A percentile compares a stretch with the other conserved stretches of the same genome.
Conservation (phyloP, 2,113 vertebrate species). For the Mastomys natalensis region DNA sequence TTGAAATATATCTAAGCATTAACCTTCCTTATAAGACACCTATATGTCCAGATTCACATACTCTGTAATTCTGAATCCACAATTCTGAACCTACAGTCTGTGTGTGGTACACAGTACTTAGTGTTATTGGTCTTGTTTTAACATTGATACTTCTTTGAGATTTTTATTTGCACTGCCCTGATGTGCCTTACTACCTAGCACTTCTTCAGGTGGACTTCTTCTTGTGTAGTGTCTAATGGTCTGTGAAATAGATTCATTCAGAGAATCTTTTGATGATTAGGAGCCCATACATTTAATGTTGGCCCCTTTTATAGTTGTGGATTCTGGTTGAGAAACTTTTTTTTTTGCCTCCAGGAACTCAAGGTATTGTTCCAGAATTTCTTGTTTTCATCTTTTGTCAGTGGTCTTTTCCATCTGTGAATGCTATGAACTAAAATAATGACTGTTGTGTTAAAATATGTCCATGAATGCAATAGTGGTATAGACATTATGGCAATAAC, state of each 20-base stretch:
- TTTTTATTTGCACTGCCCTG: neutral
- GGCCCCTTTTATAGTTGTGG: neutral
- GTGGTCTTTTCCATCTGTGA: neutral
- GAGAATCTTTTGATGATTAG: neutral
- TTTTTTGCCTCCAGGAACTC: neutral
- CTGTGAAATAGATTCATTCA: neutral
- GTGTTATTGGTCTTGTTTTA: neutral
- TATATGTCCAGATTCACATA: neutral
- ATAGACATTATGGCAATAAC: neutral
- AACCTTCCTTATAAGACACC: neutral
- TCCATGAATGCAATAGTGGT: neutral
- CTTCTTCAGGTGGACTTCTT: neutral
- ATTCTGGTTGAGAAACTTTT: conserved; percentile 11
- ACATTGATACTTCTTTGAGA: neutral
- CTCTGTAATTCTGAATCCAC: neutral
- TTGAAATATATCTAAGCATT: neutral
- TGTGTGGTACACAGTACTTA: neutral
- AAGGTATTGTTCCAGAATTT: neutral
- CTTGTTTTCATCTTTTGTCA: conserved; percentile 27
- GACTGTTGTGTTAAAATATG: neutral
- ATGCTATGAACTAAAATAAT: neutral
- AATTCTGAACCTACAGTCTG: neutral
- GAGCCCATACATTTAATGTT: neutral
- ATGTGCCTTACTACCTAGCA: neutral
- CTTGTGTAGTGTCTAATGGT: neutral